Evolutionary conservation across 2,113 vertebrate species (phyloP).

Genomic region (Odocoileus hemionus): DNA sequence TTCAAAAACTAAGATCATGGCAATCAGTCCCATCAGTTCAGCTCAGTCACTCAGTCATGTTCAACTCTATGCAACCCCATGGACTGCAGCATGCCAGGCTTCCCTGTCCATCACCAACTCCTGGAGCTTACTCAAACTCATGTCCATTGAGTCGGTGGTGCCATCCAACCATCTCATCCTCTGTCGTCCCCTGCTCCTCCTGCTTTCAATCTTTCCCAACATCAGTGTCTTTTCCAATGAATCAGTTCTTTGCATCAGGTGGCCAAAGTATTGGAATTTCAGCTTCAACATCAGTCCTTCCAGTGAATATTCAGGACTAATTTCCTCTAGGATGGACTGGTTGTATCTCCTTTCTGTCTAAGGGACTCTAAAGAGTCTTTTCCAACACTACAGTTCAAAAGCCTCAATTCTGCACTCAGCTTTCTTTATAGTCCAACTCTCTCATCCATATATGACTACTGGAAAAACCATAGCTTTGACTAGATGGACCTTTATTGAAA

Average conservation of each 20-base stretch:
- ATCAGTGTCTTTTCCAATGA: neutral
- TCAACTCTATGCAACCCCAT: neutral
- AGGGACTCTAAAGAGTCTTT: neutral
- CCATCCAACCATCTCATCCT: neutral
- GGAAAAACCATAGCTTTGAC: neutral
- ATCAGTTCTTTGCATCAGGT: neutral
- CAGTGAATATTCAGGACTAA: neutral
- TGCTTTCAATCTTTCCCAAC: neutral
- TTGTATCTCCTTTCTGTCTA: neutral
- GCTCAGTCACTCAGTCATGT: neutral
- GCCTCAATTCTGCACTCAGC: neutral
- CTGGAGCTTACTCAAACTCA: neutral
- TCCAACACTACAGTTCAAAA: neutral
- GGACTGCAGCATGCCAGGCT: neutral
- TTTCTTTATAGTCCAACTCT: neutral
- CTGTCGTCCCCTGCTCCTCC: accelerated
- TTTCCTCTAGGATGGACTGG: neutral
- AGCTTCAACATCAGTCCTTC: neutral
- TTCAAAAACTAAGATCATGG: neutral
- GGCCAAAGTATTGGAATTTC: neutral
- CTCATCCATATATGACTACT: neutral
- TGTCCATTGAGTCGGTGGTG: neutral
- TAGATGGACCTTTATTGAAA: neutral
- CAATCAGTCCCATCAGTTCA: neutral
- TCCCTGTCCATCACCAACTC: neutral